phyloP scores from a whole-genome alignment of 2,888 invertebrate genomes.

The Monochamus alternatus region DNA sequence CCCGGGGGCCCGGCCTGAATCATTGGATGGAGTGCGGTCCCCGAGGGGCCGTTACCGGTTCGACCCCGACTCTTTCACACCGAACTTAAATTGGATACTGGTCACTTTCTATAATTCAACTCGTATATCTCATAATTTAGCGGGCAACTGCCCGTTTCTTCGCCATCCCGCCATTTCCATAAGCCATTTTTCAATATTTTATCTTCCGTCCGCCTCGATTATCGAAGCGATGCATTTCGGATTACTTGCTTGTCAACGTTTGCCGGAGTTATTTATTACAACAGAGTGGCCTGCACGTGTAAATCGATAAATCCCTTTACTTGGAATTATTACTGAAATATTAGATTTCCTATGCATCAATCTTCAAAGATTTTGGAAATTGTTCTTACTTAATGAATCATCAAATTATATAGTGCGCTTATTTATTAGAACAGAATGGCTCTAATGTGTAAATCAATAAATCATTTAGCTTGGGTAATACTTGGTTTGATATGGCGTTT shows the following conservation, averaged over 20 bases:
- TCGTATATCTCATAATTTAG: slow-evolving; percentile 70
- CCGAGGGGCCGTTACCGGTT: slow-evolving; percentile 69
- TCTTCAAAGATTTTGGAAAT: no score
- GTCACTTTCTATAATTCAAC: slow-evolving; percentile 72
- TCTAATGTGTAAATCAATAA: no score
- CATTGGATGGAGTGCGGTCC: slow-evolving; percentile 70
- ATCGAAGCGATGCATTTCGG: background rate
- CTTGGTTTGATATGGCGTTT: no score
- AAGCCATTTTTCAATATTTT: slow-evolving; percentile 43
- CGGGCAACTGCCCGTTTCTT: slow-evolving; percentile 53
- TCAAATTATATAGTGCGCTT: no score
- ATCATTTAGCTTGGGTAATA: no score
- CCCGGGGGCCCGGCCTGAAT: slow-evolving; percentile 64
- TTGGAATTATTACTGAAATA: no score
- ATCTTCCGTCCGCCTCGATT: slow-evolving; percentile 21
- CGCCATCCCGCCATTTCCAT: slow-evolving; percentile 48
- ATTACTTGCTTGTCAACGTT: background rate
- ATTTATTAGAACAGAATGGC: no score
- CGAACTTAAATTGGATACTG: slow-evolving; percentile 72
- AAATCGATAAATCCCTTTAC: no score
- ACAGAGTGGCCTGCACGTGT: no score
- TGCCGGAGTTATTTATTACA: no score
- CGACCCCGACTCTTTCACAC: slow-evolving; percentile 70
- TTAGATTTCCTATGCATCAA: no score
- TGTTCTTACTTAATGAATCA: no score